Base-by-base conservation (phyloP, 1,140 invertebrate genomes). In the Cheumatopsyche charites region DNA sequence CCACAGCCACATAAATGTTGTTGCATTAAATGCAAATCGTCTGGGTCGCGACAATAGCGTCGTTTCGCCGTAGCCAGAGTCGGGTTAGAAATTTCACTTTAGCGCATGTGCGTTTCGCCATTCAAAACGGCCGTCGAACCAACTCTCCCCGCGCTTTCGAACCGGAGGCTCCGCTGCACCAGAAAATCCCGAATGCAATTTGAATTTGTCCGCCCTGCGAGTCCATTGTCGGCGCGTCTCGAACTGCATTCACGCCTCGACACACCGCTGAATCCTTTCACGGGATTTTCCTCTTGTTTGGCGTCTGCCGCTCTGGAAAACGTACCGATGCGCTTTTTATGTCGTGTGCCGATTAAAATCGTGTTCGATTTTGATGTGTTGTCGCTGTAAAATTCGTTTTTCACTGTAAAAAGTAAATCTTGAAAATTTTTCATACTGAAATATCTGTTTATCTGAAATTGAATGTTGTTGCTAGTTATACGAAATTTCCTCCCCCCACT, bases 161-260 rank as follows among this genome's bases (percentile, higher is more conserved):
- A 25, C 63, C 5, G 42, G 47, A 43, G 63, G 15, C 25, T 65
- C 25, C 41, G 42, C 47, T 26, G 47, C 25, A 55, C 25, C 66
- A 23, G 66, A 68, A 68, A 68, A 55, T 68, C 47, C 66, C 15
- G 49, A 68, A 68, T 55, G 66, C 66, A 55, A 68, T 47, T 68
- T 68, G 66, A 47, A 68, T 29, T 29, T 1, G 25, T 7, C 42
- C 47, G 7, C n/a, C 23, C 66, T 26, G n/a, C 49, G 29, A 12
- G n/a, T n/a, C 63, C 17, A 42, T 49, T 66, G 63, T 66, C 23
- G 26, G 17, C 25, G 43, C 15, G 15, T 19, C 15, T 12, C 6
- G 47, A 47, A 7, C 66, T n/a, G n/a, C 6, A 55, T 52, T 55
- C 49, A 45, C 29, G 49, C 49, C 49, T 52, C 47, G 49, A 36